Conservation (phyloP, 2,113 vertebrate species). For the Notarius quadriscutis region DNA sequence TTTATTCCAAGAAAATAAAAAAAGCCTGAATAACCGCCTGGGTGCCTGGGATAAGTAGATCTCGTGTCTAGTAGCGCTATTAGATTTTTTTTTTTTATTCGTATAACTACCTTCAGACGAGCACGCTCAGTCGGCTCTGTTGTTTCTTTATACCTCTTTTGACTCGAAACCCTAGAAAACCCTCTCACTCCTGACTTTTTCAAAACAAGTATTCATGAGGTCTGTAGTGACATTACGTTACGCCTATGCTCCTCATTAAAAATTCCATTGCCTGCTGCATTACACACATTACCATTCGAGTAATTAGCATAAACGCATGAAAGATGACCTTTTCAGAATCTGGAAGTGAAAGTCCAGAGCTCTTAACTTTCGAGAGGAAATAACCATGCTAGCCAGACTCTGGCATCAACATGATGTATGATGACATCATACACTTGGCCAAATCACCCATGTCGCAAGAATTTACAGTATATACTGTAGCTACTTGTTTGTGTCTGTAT, state of each 20-base stretch:
- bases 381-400: background rate
- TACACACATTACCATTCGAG: background rate
- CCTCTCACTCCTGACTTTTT: background rate
- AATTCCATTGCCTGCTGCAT: background rate
- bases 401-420: background rate
- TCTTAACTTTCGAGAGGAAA: background rate
- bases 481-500: no score
- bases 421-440: background rate
- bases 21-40: background rate
- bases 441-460: background rate
- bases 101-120: background rate
- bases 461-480: background rate
- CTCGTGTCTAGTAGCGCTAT: background rate
- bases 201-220: background rate
- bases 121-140: background rate
- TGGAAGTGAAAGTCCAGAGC: background rate
- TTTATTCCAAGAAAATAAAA: background rate
- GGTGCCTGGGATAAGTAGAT: background rate
- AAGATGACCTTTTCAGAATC: background rate
- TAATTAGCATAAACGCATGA: background rate
- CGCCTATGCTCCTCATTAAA: background rate
- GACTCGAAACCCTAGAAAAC: background rate
- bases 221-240: background rate
- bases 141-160: background rate
- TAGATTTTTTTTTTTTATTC: background rate